Conservation (phyloP, 2,113 vertebrate species). For the Psittacara wagleri region DNA sequence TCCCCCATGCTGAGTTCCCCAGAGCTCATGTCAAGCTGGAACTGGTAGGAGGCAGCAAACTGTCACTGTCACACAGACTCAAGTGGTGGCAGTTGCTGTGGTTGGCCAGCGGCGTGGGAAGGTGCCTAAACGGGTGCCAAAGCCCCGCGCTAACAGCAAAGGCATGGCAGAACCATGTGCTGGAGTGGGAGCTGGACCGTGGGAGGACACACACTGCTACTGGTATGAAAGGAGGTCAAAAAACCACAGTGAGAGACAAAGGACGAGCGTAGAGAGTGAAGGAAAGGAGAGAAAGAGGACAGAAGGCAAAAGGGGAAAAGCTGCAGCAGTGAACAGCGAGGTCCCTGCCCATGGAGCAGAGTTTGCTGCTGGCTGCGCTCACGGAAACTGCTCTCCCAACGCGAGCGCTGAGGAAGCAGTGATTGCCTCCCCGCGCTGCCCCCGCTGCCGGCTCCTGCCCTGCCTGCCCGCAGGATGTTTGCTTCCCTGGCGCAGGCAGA, state of each 20-base stretch:
- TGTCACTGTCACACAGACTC: not conserved
- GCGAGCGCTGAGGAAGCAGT: slow-evolving; percentile 55
- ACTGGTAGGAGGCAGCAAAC: not conserved
- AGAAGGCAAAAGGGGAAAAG: not conserved
- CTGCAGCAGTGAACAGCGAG: not conserved
- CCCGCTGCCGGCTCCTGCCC: slow-evolving; percentile 29
- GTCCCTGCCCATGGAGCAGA: not conserved
- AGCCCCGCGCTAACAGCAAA: not conserved
- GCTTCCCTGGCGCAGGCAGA: slow-evolving; percentile 39
- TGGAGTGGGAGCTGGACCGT: not conserved
- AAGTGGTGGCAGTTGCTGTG: not conserved
- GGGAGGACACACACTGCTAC: not conserved
- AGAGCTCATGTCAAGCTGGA: not conserved
- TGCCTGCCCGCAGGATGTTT: slow-evolving; percentile 61
- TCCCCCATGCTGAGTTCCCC: not conserved
- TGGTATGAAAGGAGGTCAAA: accelerated
- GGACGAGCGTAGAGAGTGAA: not conserved
- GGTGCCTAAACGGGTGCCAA: not conserved
- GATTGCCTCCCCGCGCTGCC: slow-evolving; percentile 41
- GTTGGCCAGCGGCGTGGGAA: not conserved
- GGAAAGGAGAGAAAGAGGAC: not conserved
- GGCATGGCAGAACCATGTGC: accelerated
- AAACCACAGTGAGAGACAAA: not conserved
- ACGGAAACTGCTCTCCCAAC: slow-evolving; percentile 65
- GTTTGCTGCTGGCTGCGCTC: slow-evolving; percentile 9